Percentiles rank a stretch among this genome's conserved stretches.
Evolutionary conservation across 1,140 invertebrate genomes (phyloP).

Genomic region (Campoletis sonorensis): DNA sequence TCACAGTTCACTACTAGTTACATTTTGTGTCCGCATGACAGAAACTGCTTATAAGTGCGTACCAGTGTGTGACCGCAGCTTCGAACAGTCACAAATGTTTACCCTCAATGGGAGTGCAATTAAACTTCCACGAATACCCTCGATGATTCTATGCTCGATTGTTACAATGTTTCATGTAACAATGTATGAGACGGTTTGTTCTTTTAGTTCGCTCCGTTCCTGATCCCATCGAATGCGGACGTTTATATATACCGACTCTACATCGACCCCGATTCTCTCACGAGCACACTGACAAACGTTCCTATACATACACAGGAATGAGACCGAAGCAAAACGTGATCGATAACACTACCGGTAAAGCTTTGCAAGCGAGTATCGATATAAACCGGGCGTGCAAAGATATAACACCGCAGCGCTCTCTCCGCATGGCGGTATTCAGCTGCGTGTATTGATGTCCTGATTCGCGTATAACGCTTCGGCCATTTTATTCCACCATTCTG

Average conservation of each 20-base stretch:
- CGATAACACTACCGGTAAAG: conserved; percentile 28
- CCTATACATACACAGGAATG: background rate
- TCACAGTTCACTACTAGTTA: too few relatives aligned
- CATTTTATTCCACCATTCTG: background rate
- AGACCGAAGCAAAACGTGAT: conserved; percentile 26
- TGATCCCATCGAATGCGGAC: conserved; percentile 58
- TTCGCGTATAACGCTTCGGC: background rate
- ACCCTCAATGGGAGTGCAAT: background rate
- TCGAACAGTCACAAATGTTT: too few relatives aligned
- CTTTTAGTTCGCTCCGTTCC: conserved; percentile 47
- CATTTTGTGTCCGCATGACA: background rate
- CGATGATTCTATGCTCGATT: background rate
- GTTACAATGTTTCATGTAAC: background rate
- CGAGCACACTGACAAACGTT: background rate
- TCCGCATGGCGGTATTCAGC: background rate
- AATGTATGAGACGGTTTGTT: background rate
- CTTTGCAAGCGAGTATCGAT: conserved; percentile 19
- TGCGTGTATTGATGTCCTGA: background rate
- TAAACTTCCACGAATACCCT: background rate
- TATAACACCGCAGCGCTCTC: background rate
- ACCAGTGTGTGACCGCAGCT: background rate
- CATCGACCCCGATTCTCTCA: conserved; percentile 32
- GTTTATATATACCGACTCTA: conserved; percentile 4
- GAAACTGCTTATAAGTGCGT: background rate
- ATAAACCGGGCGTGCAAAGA: background rate